phyloP scores from a whole-genome alignment of 2,797 vertebrate species.

The Hemitrygon akajei region DNA sequence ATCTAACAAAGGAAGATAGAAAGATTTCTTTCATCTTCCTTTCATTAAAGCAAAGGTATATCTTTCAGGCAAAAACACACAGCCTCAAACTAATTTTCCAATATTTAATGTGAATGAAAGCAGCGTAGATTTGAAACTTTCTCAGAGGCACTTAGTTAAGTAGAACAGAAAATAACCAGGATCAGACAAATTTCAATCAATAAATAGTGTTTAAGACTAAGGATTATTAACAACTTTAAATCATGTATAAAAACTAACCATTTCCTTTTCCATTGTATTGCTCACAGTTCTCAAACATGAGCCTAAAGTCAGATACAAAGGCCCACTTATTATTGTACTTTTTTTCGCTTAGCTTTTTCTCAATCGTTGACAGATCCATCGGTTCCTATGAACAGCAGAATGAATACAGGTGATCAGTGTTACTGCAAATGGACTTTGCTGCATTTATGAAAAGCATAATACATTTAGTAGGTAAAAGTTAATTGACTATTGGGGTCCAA shows the following conservation, averaged over 20 bases:
- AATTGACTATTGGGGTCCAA: not conserved
- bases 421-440: not conserved
- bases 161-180: not conserved
- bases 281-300: conserved; percentile 40
- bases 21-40: no score
- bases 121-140: not conserved
- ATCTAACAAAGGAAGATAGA: not conserved
- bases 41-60: no score
- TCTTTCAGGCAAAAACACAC: no score
- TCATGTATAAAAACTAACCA: conserved; percentile 24
- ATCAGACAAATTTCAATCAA: not conserved
- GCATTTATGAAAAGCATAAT: not conserved
- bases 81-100: not conserved
- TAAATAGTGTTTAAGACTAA: not conserved
- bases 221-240: not conserved
- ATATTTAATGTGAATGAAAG: not conserved
- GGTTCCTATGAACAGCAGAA: conserved; percentile 35
- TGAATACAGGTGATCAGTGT: not conserved
- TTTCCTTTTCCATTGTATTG: conserved; percentile 38
- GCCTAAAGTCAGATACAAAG: conserved; percentile 39
- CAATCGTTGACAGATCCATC: conserved; percentile 40
- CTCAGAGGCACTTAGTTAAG: not conserved
- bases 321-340: conserved; percentile 36
- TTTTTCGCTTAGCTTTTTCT: conserved; percentile 29
- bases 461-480: not conserved